Base-by-base conservation (phyloP, 2,888 invertebrate species). In the Chrysomela aeneicollis region DNA sequence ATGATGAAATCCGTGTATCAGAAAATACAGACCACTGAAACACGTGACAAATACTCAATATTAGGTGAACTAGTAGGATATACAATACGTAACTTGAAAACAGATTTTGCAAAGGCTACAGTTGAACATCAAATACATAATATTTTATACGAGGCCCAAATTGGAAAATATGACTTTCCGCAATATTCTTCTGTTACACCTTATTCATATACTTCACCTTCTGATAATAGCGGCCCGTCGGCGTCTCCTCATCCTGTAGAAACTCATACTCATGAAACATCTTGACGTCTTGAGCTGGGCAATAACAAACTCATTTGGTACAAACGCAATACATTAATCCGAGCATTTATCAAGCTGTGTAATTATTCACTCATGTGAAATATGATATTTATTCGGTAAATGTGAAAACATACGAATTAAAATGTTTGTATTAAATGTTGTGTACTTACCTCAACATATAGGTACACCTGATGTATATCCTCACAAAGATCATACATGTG, bases 81-180 rank as follows among this genome's bases (percentile, higher is more conserved):
- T 52, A 52, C 52, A 52, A 30, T 52, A 52, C 22, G 22, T 26
- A 52, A 26, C 52, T 52, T 52, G 52, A 52, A 26, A 52, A 52
- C 52, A 17, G 52, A 52, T 52, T 52, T 12, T 22, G 9, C 32
- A 8, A 52, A 21, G 32, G 52, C 52, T 52, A 52, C 52, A 52
- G 52, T 52, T 30, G 52, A 52, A 26, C 52, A 52, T 52, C 52
- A 30, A 52, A 52, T 52, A 26, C 52, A 52, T 52, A 26, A 52
- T 52, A 52, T 52, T 52, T 26, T n/a, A 52, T 52, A 52, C 17
- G 26, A 26, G 52, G 52, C 52, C 32, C 52, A 52, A 52, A 52
- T 52, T 22, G 26, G 52, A 26, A 26, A 52, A 52, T 52, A n/a
- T n/a, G n/a, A n/a, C n/a, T 52, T 17, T 26, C 52, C 52, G 15